phyloP scores from a whole-genome alignment of 2,797 vertebrate species.

The Cygnus olor region DNA sequence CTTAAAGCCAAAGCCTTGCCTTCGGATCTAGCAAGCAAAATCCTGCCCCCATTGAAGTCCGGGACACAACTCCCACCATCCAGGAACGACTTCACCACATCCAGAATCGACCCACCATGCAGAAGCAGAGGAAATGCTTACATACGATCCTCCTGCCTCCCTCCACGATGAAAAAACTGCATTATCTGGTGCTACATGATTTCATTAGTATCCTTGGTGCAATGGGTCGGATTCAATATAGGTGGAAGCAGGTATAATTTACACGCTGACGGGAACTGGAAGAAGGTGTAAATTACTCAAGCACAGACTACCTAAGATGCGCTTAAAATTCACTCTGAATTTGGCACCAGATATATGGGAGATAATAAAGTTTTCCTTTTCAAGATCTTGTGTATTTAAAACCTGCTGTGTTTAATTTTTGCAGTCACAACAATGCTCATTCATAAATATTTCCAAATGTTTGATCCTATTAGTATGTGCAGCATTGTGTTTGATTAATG shows the following conservation, averaged over 20 bases:
- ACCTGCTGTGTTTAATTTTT: conserved; percentile 65
- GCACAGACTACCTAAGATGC: conserved; percentile 10
- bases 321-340: conserved; percentile 52
- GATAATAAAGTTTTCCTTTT: conserved; percentile 60
- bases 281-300: conserved; percentile 59
- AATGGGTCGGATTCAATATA: neutral
- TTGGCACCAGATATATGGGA: conserved; percentile 43
- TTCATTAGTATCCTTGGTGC: neutral
- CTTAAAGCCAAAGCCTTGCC: neutral
- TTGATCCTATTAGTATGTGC: conserved; percentile 36
- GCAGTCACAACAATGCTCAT: conserved; percentile 67
- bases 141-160: neutral
- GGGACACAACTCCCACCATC: neutral
- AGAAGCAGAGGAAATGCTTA: neutral
- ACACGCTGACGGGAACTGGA: conserved; percentile 16
- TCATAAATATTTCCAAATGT: conserved; percentile 53
- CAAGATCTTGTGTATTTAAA: conserved; percentile 39
- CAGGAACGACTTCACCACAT: neutral
- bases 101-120: neutral
- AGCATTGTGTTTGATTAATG: neutral
- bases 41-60: neutral
- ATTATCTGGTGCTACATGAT: neutral
- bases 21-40: neutral
- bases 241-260: conserved; percentile 26
- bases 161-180: neutral